Evolutionary conservation across 2,113 vertebrate genomes (phyloP).

Genomic region (Monopterus albus): DNA sequence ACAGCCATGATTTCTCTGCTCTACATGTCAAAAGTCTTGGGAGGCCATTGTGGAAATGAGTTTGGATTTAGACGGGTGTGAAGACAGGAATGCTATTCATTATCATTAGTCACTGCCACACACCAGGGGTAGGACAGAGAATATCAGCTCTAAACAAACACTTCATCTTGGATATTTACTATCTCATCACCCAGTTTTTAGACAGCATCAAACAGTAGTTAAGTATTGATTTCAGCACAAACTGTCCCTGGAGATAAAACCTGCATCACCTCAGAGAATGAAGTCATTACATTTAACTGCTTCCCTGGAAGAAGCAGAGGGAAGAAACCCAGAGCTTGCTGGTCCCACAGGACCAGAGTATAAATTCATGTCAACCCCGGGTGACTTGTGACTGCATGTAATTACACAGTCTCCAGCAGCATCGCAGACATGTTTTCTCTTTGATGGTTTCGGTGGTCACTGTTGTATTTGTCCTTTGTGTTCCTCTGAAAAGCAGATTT

Average conservation of each 20-base stretch:
- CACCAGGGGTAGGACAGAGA: not conserved
- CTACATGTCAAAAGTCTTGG: not conserved
- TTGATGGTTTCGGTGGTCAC: constrained; percentile 49
- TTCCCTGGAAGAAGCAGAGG: not conserved
- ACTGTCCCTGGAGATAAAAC: constrained; percentile 6
- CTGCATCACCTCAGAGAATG: constrained; percentile 10
- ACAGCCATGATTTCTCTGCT: not conserved
- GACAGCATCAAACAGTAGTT: not conserved
- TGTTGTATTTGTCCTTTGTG: constrained; percentile 40
- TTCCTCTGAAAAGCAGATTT: constrained; percentile 33
- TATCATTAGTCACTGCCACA: not conserved
- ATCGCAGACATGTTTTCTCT: constrained; percentile 37
- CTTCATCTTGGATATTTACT: not conserved
- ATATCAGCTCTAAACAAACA: not conserved
- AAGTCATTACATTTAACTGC: constrained; percentile 32
- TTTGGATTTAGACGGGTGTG: not conserved
- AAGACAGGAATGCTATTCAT: constrained; percentile 13
- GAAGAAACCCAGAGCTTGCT: constrained; percentile 12
- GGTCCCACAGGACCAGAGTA: constrained; percentile 18
- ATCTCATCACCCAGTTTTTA: constrained; percentile 1
- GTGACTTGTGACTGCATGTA: constrained; percentile 56
- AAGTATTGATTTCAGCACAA: constrained; percentile 16
- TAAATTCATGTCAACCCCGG: constrained; percentile 24
- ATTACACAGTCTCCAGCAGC: constrained; percentile 52
- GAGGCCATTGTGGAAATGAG: not conserved